Base-by-base conservation (phyloP, 2,113 vertebrate genomes). In the Ochotona princeps region DNA sequence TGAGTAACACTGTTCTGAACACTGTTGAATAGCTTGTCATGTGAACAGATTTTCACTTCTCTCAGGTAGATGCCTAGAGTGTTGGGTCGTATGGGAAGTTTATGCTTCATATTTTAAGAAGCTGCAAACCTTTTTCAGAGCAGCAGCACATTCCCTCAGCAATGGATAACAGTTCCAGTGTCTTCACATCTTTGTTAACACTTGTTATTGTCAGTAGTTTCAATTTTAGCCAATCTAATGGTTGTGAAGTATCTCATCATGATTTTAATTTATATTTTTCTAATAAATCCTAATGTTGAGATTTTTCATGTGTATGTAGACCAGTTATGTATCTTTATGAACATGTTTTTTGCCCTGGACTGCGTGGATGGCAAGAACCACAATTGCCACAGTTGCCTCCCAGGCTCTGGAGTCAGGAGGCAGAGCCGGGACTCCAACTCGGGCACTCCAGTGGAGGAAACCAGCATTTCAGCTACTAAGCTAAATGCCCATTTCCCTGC, bases 61-160 rank as follows among this genome's bases (percentile, higher is more conserved):
- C 23, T 72, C 72, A 30, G 30, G 18, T 63, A 35, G 15, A 61
- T 79, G n/a, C 51, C 73, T 47, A 79, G 21, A 63, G 49, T 47
- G 21, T 47, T 61, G 65, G 90, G 74, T 85, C 63, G 26, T 69
- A 49, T 28, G 32, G 15, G 78, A 81, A 74, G 15, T 69, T 88
- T 67, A 47, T 88, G 47, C 75, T 67, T 75, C 44, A 65, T 65
- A 26, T 83, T 75, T 92, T 82, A 93, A 75, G 60, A 89, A 93
- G 79, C 38, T 86, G 17, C 65, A 49, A 63, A 54, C 69, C 32
- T 79, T 63, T 87, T 82, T 63, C 79, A 54, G 30, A 38, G 20
- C 8, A 60, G 1, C 0, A 44, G 90, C 61, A 82, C n/a, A 25
- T 85, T 94, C 70, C 73, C 8, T 83, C 30, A 85, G 51, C 57